Evolutionary conservation across 1,140 invertebrate species (phyloP), one percentile per base, ranked within the genome.

Genomic region (Steinernema khuongi): DNA sequence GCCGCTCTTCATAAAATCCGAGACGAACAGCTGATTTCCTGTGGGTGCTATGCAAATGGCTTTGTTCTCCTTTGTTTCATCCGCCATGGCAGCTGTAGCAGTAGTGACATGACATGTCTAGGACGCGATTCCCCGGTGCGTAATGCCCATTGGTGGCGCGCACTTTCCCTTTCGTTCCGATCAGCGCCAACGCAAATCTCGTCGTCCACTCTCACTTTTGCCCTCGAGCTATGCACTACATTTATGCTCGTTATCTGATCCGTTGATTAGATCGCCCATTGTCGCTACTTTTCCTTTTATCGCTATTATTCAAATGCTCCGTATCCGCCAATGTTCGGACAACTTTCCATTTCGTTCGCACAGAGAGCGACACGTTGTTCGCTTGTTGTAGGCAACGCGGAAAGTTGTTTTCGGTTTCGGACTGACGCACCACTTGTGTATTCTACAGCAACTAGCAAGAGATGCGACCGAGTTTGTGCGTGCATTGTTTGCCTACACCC

Each of bases 211-310:
- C 22, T 60, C 50, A 22, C 50, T 11, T 22, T 41, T 60, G 50
- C 50, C 50, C 50, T 60, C 7, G 50, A 60, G 50, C 7, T 60
- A 60, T 60, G 50, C 50, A 60, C 50, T 60, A 60, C 50, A 60
- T 60, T 60, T 60, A 60, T 14, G 50, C 50, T 60, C 50, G 50
- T 60, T 60, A 60, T 60, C 50, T 60, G 50, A 60, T 60, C 50
- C 26, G 50, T 60, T 60, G 50, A 60, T 60, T 60, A 60, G 50
- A 60, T 60, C 50, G 50, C 4, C 50, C 50, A 22, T 60, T 60
- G 50, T 60, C 50, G 50, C 36, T 41, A 41, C 36, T 41, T 41
- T 41, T n/a, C 36, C 36, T 41, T 41, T 41, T 60, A 17, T 60
- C 50, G 11, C 50, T 60, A 17, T 60, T 60, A 60, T 60, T 60